These are phyloP conservation scores for Manacus vitellinus DNA, from an alignment of 2,113 vertebrate species.

Conservation along the genomic window DNA sequence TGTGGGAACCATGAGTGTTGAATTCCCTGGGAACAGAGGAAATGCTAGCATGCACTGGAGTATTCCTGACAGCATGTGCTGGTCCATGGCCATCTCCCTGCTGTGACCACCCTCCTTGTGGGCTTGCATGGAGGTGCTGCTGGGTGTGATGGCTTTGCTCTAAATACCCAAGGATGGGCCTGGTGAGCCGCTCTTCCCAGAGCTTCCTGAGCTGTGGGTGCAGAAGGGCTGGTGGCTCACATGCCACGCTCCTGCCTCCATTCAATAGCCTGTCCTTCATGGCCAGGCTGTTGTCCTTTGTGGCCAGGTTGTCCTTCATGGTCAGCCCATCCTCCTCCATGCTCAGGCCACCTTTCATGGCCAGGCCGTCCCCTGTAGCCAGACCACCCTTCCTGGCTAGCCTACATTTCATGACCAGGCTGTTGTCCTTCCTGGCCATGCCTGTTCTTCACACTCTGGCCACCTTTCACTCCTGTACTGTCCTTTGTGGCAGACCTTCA, in stretches of 20 bases:
- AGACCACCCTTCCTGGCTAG: too few species aligned
- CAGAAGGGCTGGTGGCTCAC: accelerated
- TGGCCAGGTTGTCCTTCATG: neutral
- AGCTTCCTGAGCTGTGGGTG: neutral
- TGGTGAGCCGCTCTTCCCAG: neutral
- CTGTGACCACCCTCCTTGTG: accelerated
- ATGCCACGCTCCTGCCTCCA: accelerated
- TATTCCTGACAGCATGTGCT: accelerated
- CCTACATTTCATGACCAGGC: neutral
- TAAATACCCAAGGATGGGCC: accelerated
- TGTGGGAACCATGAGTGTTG: accelerated
- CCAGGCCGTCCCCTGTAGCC: neutral
- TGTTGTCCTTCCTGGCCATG: neutral
- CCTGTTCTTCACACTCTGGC: neutral
- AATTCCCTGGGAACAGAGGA: neutral
- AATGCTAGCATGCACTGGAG: accelerated
- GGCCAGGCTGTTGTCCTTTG: neutral
- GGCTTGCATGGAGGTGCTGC: neutral
- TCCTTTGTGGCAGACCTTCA: neutral
- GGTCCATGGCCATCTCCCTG: neutral
- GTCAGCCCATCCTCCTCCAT: accelerated
- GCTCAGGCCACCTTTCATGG: neutral
- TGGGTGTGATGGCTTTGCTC: neutral
- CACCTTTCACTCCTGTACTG: too few species aligned
- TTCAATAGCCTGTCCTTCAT: neutral